A percentile compares a stretch with the other conserved stretches of the same genome.
Evolutionary conservation across 2,113 vertebrate genomes (phyloP).

Genomic region (Stegastes partitus): DNA sequence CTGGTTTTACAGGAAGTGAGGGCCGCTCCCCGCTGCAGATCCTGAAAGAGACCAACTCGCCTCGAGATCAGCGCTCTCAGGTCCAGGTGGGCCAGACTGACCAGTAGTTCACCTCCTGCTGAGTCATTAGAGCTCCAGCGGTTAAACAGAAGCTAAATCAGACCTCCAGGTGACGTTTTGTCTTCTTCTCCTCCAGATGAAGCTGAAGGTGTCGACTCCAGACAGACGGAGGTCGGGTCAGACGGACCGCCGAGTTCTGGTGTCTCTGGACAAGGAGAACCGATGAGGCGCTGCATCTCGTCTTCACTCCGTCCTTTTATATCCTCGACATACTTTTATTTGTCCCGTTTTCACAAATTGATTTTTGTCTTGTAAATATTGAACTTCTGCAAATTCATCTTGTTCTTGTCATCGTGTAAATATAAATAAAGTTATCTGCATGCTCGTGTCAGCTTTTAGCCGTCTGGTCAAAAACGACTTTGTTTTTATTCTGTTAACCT

Average conservation of each 20-base stretch:
- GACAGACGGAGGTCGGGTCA: slow-evolving; percentile 77
- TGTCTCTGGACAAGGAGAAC: slow-evolving; percentile 84
- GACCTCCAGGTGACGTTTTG: not conserved
- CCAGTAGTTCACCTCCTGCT: too few relatives aligned
- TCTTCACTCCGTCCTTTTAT: slow-evolving; percentile 2
- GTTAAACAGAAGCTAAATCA: not conserved
- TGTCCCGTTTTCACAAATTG: slow-evolving; percentile 47
- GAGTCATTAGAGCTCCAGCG: not conserved
- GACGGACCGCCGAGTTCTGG: slow-evolving; percentile 73
- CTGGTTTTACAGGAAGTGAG: slow-evolving; percentile 63
- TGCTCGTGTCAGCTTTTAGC: not conserved
- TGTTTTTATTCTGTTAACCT: not conserved
- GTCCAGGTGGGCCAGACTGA: slow-evolving; percentile 50
- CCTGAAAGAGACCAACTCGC: slow-evolving; percentile 91
- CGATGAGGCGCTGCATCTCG: slow-evolving; percentile 45
- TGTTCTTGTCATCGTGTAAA: slow-evolving; percentile 45
- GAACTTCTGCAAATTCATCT: slow-evolving; percentile 14
- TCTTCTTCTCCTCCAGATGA: slow-evolving; percentile 68
- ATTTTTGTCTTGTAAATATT: slow-evolving; percentile 23
- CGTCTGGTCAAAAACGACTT: not conserved
- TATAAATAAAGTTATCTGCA: slow-evolving; percentile 74
- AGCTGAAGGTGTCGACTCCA: slow-evolving; percentile 80
- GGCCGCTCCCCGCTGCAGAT: slow-evolving; percentile 91
- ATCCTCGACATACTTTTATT: slow-evolving; percentile 47
- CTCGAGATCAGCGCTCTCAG: slow-evolving; percentile 78